Percentiles rank a stretch among this genome's conserved stretches.
These are phyloP conservation scores for Sweltsa coloradensis DNA, from an alignment of 1,140 invertebrate genomes.

Conservation along the genomic window DNA sequence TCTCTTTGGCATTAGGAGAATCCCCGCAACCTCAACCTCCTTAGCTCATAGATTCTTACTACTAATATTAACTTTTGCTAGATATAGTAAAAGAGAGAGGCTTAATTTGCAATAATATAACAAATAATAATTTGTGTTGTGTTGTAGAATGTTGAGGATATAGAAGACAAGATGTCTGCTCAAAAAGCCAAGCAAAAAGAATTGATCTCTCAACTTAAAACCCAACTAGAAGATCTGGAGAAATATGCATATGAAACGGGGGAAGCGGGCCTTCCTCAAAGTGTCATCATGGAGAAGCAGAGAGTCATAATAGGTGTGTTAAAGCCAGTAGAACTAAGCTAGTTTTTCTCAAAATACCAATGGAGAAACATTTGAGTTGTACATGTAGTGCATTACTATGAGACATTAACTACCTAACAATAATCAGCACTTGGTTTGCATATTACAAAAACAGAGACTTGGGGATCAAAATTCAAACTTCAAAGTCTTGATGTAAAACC, in stretches of 20 bases:
- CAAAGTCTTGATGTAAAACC: too few relatives aligned
- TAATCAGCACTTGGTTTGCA: too few relatives aligned
- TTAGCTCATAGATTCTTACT: not conserved
- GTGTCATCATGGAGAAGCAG: constrained; percentile 73
- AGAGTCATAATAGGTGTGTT: constrained; percentile 63
- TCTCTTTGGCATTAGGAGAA: too few relatives aligned
- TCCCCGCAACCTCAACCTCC: too few relatives aligned
- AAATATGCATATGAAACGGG: constrained; percentile 86
- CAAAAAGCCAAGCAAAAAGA: constrained; percentile 65
- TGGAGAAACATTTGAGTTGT: not conserved
- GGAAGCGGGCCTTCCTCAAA: constrained; percentile 66
- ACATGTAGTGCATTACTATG: too few relatives aligned
- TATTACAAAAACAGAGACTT: too few relatives aligned
- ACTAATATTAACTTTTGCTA: not conserved
- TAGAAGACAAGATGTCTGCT: constrained; percentile 49
- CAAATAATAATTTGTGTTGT: too few relatives aligned
- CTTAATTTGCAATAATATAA: constrained; percentile 5
- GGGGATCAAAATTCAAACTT: too few relatives aligned
- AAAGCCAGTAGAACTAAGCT: too few relatives aligned
- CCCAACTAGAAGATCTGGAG: constrained; percentile 88
- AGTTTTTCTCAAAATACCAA: not conserved
- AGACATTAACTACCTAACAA: too few relatives aligned
- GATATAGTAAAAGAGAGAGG: not conserved
- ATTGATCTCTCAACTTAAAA: constrained; percentile 81
- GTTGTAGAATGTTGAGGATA: constrained; percentile 34